Evolutionary conservation across 1,140 invertebrate species (phyloP), one percentile per base, ranked within the genome.

Genomic region (Dinothrombium tinctorium): DNA sequence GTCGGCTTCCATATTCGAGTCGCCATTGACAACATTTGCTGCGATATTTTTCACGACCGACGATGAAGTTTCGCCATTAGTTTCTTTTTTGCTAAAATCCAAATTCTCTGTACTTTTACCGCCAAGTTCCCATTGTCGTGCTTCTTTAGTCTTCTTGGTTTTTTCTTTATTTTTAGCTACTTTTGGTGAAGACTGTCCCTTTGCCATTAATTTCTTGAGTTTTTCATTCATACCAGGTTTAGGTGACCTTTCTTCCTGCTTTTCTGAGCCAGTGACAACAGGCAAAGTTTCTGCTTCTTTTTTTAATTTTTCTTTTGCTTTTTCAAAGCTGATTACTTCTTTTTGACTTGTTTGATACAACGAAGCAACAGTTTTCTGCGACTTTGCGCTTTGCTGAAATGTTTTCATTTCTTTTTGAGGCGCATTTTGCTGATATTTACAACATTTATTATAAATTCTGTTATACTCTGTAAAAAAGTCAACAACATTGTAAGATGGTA

Each of bases 361-460:
- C 47, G 92, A 98, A 44, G 82, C 77, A 36, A 99, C 80, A 49
- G 89, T 96, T 67, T 96, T 98, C 61, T 95, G 87, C 0, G 92
- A 98, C 63, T 99, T 99, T 6, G 66, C 61, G 49, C 86, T 95
- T 58, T 96, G 80, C 55, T 94, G 78, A 63, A 84, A 95, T 24
- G 74, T 75, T 54, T 79, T 70, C 83, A 95, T 95, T 59, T 86
- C 89, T 11, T 78, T 77, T 51, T 78, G 64, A 53, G 72, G 74
- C 40, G 70, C 68, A 58, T 81, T 40, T 31, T 44, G 39, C 17
- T 17, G 32, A 14, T 23, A 15, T 37, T 36, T 32, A 39, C 37
- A 35, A 29, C 46, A 48, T 21, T 22, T 19, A 15, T 14, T 26
- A 43, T 48, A 48, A 38, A 45, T 38, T 17, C 11, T 38, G 23